Evolutionary conservation across 2,113 vertebrate species (phyloP), one percentile per base, ranked within the genome.

Genomic region (Psammodynastes pulverulentus): DNA sequence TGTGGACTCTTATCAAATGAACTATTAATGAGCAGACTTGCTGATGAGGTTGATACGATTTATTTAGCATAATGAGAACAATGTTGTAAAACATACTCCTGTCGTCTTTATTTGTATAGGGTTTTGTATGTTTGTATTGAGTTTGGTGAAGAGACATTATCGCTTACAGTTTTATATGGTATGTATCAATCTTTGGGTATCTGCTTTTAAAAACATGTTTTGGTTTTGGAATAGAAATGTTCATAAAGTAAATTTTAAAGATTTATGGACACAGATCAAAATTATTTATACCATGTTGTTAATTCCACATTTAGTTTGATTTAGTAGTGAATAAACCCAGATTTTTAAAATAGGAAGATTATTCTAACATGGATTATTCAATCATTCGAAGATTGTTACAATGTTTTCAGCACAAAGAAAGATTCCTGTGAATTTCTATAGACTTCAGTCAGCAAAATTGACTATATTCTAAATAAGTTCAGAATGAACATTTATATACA

Each of bases 71-170:
- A 29, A 84, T 85, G 79, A 34, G 52, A 87, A 67, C 21, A 86
- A 91, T 43, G 53, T 87, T 94, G 46, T 87, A 94, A 91, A 94
- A 94, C 92, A 56, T 95, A 39, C 39, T 15, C 53, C 45, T 97
- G 62, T 94, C 95, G 95, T 93, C 89, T 93, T 49, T 94, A 86
- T 94, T 98, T 97, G 97, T 97, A 96, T 98, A 99, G 99, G 99
- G 97, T 99, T 99, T 98, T 99, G 99, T 98, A 98, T 99, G 98
- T 99, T 99, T 98, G 99, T 99, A 93, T 98, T 99, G 98, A 99
- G 99, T 97, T 98, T 99, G 98, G 99, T 99, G 98, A 99, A 99
- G 99, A 99, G 98, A 96, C 99, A 99, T 96, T 99, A 99, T 96
- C 99, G 99, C 93, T 98, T 99, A 97, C 99, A 99, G 98, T 99